Conservation (phyloP, 2,888 invertebrate genomes). For the Melanargia galathea region DNA sequence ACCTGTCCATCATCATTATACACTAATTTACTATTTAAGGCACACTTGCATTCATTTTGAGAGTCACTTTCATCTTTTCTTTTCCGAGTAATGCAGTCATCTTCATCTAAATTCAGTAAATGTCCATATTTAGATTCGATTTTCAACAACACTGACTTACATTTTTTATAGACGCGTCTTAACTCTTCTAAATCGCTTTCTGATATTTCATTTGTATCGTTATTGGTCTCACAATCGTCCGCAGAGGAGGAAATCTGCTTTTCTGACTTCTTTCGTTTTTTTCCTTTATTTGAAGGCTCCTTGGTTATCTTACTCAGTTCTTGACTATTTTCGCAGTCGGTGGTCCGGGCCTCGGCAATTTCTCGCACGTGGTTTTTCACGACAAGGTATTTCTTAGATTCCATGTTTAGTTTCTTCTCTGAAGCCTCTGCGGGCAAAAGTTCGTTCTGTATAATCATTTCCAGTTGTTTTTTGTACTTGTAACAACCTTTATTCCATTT, state of each 20-base stretch:
- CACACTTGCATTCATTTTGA: slow-evolving; percentile 56
- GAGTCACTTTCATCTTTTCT: slow-evolving; percentile 30
- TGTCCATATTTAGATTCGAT: slow-evolving; percentile 72
- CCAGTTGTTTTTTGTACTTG: background rate
- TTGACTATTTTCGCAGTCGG: slow-evolving; percentile 21
- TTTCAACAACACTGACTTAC: slow-evolving; percentile 62
- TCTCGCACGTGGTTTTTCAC: slow-evolving; percentile 59
- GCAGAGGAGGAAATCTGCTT: slow-evolving; percentile 12
- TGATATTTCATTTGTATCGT: slow-evolving; percentile 44
- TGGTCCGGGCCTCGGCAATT: slow-evolving; percentile 33
- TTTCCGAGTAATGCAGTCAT: slow-evolving; percentile 33
- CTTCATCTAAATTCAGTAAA: slow-evolving; percentile 53
- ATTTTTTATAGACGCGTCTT: slow-evolving; percentile 60
- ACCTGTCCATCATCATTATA: slow-evolving; percentile 70
- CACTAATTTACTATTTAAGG: slow-evolving; percentile 61
- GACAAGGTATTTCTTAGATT: slow-evolving; percentile 53
- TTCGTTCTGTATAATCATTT: slow-evolving; percentile 14
- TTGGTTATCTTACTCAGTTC: slow-evolving; percentile 30
- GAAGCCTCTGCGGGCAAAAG: background rate
- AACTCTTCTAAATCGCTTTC: slow-evolving; percentile 62
- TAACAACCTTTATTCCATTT: background rate
- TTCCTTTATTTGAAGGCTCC: slow-evolving; percentile 14
- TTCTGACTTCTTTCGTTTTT: slow-evolving; percentile 26
- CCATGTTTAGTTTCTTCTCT: slow-evolving; percentile 26
- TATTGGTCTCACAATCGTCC: slow-evolving; percentile 13